Base-by-base conservation (phyloP, 37 sponge, comb jelly and placozoan genomes). In the Trichoplax adhaerens region DNA sequence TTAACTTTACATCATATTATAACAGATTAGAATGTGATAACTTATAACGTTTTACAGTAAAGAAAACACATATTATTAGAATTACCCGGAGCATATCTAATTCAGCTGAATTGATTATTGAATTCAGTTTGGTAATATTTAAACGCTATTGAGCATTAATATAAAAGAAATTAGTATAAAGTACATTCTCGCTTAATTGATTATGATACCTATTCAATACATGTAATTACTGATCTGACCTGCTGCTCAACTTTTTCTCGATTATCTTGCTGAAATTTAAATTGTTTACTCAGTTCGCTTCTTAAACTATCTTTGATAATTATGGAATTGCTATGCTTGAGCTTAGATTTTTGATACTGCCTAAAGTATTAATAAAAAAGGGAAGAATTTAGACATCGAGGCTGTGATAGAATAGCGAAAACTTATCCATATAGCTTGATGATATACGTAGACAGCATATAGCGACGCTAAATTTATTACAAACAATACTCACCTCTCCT, bases 31-130 rank as follows among this genome's bases (percentile, higher is more conserved):
- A 29, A 29, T 29, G 29, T 29, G 29, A 29, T 29, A 29, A 29
- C 29, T 29, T 29, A 29, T 29, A 29, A 29, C 29, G 29, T 29
- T 29, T 29, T 29, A 29, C 29, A 29, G 29, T 29, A 29, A 29
- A 29, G 29, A 29, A 29, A 29, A 29, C 29, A 29, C 29, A 29
- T 29, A 29, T 29, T 29, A 29, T 29, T 29, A 29, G 3, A 49
- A 82, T 81, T 8, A 92, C 89, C 71, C 72, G 80, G 66, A 84
- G 86, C 81, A 94, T 80, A 66, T 89, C 76, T 48, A 82, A 75
- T 55, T 94, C 94, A 7, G 78, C 72, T 57, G 69, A 62, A 72
- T 81, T 88, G 60, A 94, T 83, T 51, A 88, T 79, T 12, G 82
- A 81, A 52, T 81, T 81, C 60, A 94, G 80, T 65, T 83, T 75